These are phyloP conservation scores for Rhinoptilus africanus DNA, from an alignment of 2,113 vertebrate species.

Conservation along the genomic window DNA sequence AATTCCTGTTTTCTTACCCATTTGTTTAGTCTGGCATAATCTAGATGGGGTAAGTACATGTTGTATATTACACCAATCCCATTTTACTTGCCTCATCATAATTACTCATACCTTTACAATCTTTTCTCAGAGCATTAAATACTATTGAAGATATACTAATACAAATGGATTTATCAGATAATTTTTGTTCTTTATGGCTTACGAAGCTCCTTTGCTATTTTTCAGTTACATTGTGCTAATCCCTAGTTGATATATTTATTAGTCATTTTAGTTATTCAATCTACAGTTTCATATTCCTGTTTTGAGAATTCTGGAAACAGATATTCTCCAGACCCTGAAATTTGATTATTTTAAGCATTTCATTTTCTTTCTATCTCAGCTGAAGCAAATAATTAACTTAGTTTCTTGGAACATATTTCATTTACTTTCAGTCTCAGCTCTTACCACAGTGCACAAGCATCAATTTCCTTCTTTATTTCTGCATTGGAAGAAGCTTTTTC, in stretches of 20 bases:
- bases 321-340: neutral
- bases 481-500: neutral
- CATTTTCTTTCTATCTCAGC: neutral
- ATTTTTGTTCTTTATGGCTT: neutral
- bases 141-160: neutral
- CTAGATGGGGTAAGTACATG: neutral
- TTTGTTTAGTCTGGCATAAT: neutral
- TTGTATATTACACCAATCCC: neutral
- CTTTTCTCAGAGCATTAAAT: neutral
- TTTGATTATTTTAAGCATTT: neutral
- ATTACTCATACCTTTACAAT: neutral
- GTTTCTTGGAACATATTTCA: neutral
- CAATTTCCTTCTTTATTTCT: neutral
- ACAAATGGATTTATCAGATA: neutral
- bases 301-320: neutral
- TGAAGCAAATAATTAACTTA: constrained; percentile 20
- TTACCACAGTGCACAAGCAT: neutral
- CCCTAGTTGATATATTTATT: neutral
- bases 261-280: neutral
- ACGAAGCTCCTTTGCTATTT: neutral
- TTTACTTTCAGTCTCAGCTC: neutral
- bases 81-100: neutral
- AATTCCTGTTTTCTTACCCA: neutral
- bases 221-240: neutral
- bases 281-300: neutral